Evolutionary conservation across 35 echinoderm and acorn worm genomes (phyloP).

Genomic region (Ptychodera flava): DNA sequence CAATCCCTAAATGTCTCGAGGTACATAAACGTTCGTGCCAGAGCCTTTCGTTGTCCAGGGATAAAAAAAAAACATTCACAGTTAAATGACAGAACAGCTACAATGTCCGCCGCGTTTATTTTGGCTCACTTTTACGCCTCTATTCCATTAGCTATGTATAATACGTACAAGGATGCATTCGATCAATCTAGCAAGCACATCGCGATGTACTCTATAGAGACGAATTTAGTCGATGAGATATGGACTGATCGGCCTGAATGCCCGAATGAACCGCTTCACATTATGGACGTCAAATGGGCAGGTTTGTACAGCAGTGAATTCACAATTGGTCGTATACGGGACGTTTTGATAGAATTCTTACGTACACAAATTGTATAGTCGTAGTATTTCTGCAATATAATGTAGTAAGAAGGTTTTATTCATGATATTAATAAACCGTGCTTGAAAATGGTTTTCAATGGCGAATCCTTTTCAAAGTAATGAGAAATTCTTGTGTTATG

Average conservation of each 20-base stretch:
- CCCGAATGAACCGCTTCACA: conserved; percentile 25
- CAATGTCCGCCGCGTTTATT: too few relatives aligned
- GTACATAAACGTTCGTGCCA: not conserved
- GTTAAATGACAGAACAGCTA: too few relatives aligned
- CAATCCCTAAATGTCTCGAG: not conserved
- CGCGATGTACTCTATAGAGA: not conserved
- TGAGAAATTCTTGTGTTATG: too few relatives aligned
- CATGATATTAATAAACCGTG: too few relatives aligned
- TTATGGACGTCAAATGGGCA: conserved; percentile 8
- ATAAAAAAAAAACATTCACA: not conserved
- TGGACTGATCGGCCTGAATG: conserved; percentile 36
- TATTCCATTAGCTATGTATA: conserved; percentile 17
- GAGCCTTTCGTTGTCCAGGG: not conserved
- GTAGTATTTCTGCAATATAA: too few relatives aligned
- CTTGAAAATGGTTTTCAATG: too few relatives aligned
- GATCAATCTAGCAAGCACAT: not conserved
- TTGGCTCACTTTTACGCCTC: too few relatives aligned
- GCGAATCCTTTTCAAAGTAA: too few relatives aligned
- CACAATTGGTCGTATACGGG: too few relatives aligned
- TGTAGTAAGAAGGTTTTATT: too few relatives aligned
- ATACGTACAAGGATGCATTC: conserved; percentile 19
- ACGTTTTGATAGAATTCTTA: too few relatives aligned
- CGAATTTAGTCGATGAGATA: conserved; percentile 39
- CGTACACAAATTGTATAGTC: too few relatives aligned
- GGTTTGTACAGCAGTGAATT: conserved; percentile 6